Conservation (phyloP, 2,797 vertebrate species). For the Esox masquinongy region DNA sequence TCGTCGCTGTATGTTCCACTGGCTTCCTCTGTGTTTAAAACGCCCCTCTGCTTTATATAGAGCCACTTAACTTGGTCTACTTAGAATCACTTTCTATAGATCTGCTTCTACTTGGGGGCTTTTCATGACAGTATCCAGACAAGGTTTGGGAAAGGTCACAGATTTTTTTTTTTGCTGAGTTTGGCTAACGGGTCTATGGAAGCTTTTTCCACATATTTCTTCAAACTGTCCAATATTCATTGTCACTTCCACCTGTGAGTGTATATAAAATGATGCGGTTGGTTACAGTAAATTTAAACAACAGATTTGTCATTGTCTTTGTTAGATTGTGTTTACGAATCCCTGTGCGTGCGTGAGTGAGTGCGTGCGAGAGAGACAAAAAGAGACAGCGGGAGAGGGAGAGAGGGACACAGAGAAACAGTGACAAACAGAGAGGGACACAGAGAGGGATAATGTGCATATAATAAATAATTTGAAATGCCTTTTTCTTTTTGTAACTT, state of each 20-base stretch:
- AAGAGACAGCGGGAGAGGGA: slow-evolving; percentile 9
- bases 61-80: slow-evolving; percentile 11
- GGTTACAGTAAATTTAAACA: slow-evolving; percentile 16
- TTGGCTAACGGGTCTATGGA: not conserved
- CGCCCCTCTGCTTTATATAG: slow-evolving; percentile 23
- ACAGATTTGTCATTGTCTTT: not conserved
- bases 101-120: not conserved
- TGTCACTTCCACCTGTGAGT: not conserved
- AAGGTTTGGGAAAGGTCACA: slow-evolving; percentile 5
- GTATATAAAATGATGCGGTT: not conserved
- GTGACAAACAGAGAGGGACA: too few species aligned
- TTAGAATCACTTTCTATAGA: slow-evolving; percentile 13
- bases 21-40: slow-evolving; percentile 16
- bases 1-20: slow-evolving; percentile 38
- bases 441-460: too few species aligned
- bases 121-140: slow-evolving; percentile 19
- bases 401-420: not conserved
- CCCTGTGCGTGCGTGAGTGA: not conserved
- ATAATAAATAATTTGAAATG: not conserved
- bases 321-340: slow-evolving; percentile 11
- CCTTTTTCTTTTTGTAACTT: too few species aligned
- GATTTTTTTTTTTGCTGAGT: not conserved
- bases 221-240: not conserved
- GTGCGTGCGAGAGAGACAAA: not conserved
- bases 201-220: slow-evolving; percentile 32